Percentiles rank a stretch among this genome's conserved stretches.
phyloP scores from a whole-genome alignment of 2,888 invertebrate genomes.

The Campoplex capitator region DNA sequence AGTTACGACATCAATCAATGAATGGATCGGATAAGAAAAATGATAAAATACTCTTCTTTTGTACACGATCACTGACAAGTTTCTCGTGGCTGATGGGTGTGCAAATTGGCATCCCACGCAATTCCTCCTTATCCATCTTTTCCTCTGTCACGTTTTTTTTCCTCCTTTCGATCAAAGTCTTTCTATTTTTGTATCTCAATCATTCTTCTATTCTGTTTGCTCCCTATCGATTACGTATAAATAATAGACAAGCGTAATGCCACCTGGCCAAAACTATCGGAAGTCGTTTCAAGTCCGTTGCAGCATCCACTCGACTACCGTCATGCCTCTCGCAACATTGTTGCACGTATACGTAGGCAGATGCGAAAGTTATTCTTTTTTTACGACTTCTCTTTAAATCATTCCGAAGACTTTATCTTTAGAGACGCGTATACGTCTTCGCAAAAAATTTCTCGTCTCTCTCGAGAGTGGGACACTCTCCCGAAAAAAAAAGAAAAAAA shows the following conservation, averaged over 20 bases:
- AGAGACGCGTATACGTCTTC: background rate
- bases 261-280: background rate
- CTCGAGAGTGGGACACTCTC: too few relatives aligned
- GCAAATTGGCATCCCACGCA: constrained; percentile 15
- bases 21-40: background rate
- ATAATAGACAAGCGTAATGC: background rate
- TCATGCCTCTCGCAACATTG: background rate
- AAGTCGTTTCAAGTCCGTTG: background rate
- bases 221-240: background rate
- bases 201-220: background rate
- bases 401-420: background rate
- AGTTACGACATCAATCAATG: background rate
- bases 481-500: too few relatives aligned
- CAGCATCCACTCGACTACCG: background rate
- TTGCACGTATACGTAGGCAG: background rate
- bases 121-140: constrained; percentile 10
- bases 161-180: background rate
- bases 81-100: background rate
- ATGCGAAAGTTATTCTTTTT: background rate
- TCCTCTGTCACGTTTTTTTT: background rate
- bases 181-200: background rate
- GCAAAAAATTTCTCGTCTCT: background rate
- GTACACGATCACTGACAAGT: background rate
- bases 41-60: background rate
- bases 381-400: background rate